Evolutionary conservation across 2,797 vertebrate genomes (phyloP), one percentile per base, ranked within the genome.

Genomic region (Phalanger gymnotis): DNA sequence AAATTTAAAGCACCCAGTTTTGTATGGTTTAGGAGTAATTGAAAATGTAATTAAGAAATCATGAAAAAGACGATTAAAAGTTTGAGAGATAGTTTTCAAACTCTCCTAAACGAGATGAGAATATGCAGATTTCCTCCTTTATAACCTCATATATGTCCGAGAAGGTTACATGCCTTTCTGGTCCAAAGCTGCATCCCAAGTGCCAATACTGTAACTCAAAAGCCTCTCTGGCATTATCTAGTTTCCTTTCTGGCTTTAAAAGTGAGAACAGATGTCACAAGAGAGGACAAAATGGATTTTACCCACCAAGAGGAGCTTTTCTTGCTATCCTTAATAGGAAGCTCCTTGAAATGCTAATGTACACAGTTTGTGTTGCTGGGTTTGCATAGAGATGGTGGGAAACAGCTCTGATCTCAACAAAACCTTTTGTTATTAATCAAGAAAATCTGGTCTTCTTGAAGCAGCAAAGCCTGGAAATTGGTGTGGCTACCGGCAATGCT

Each of bases 341-440:
- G 98, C 98, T 99, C 99, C 99, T 99, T 99, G 99, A 99, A 99
- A 99, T 99, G 99, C 99, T 99, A 99, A 99, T 99, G 98, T 98
- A 97, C 98, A 95, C 98, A 98, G 99, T 99, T 99, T 99, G 99
- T 99, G 99, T 99, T 99, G 99, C 98, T 98, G 97, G 99, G 99
- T 99, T 99, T 98, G 99, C 99, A 99, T 99, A 99, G 99, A 99
- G 99, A 99, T 98, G 99, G 99, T 99, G 99, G 99, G 99, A 99
- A 99, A 98, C 98, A 98, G 98, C 99, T 97, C 98, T 98, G 98
- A 99, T 99, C 99, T 98, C 97, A 97, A 98, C 98, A 98, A 99
- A 98, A 99, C 98, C 99, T 98, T 99, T 99, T 99, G 99, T 99
- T 98, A 98, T 98, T 97, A 98, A 99, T 98, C 98, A 98, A 98